Base-by-base conservation (phyloP, 2,888 invertebrate species). In the Tetragnatha montana region DNA sequence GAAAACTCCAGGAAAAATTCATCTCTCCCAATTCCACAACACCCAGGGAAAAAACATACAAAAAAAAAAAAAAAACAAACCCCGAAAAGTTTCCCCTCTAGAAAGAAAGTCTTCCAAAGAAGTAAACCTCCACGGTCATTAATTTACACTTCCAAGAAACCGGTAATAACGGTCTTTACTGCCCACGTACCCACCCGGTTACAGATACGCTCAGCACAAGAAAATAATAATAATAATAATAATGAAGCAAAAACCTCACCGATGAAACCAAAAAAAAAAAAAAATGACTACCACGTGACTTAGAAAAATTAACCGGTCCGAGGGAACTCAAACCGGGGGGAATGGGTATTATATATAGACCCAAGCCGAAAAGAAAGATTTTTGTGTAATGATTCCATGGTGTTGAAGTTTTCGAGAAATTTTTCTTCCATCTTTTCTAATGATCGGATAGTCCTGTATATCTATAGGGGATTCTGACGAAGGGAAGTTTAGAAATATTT, bases 61-160 rank as follows among this genome's bases (percentile, higher is more conserved):
- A 70, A 47, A n/a, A 12, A 35, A n/a, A 60, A 76, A 22, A 81
- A 69, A 75, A 47, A 47, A 51, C 51, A 51, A 35, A 68, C 8
- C 47, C 19, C 10, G 19, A 69, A 76, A 84, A 47, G 49, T 49
- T n/a, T 49, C 49, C 68, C 47, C 50, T 69, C n/a, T 35, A 60
- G n/a, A 49, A 71, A 69, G 68, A 76, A 47, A 84, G 68, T 50
- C 17, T 49, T 19, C 21, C 14, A 22, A 50, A n/a, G n/a, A 60
- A 51, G 79, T 51, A 71, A 73, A 78, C 71, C 73, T 35, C 86
- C 21, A 7, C 74, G 80, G 86, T 86, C 86, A 86, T 86, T 86
- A 86, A 86, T 86, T 86, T 86, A 86, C 86, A 80, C 86, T 85
- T 85, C 85, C 79, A 35, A 85, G 85, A 79, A 85, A 69, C 70